Conservation (phyloP, 2,888 invertebrate genomes). For the Agrochola litura region DNA sequence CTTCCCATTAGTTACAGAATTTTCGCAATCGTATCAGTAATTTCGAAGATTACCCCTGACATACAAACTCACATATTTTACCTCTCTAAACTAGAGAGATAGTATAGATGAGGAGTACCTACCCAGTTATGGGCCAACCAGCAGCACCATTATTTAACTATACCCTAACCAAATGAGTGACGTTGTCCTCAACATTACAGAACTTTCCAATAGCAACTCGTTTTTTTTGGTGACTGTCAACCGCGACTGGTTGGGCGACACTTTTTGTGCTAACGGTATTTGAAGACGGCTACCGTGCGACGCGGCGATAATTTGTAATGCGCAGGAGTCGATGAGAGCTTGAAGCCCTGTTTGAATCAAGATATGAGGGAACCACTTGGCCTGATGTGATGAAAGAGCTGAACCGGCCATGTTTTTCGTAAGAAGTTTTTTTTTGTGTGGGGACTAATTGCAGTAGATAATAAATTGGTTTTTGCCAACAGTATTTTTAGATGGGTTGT, state of each 20-base stretch:
- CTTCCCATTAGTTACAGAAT: too few relatives aligned
- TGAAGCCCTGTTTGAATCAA: conserved; percentile 14
- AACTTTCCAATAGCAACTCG: conserved; percentile 53
- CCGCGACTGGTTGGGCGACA: conserved; percentile 38
- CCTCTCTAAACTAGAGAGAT: too few relatives aligned
- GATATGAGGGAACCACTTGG: not conserved
- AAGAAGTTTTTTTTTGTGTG: not conserved
- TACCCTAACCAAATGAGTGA: conserved; percentile 1
- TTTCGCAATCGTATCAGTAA: too few relatives aligned
- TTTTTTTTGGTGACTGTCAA: conserved; percentile 44
- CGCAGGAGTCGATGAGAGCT: conserved; percentile 33
- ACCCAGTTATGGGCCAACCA: not conserved
- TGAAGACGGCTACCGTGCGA: conserved; percentile 46
- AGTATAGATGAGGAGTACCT: not conserved
- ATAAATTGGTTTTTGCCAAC: not conserved
- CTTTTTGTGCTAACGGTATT: conserved; percentile 56
- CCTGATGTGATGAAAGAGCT: conserved; percentile 16
- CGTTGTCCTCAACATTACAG: not conserved
- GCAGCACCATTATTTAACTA: not conserved
- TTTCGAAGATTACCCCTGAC: too few relatives aligned
- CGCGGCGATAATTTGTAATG: conserved; percentile 45
- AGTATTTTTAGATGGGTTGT: not conserved
- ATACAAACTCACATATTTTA: too few relatives aligned
- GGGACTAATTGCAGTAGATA: not conserved
- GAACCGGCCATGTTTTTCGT: not conserved